phyloP scores from a whole-genome alignment of 2,888 invertebrate species.

The Falcaria lacertinaria region DNA sequence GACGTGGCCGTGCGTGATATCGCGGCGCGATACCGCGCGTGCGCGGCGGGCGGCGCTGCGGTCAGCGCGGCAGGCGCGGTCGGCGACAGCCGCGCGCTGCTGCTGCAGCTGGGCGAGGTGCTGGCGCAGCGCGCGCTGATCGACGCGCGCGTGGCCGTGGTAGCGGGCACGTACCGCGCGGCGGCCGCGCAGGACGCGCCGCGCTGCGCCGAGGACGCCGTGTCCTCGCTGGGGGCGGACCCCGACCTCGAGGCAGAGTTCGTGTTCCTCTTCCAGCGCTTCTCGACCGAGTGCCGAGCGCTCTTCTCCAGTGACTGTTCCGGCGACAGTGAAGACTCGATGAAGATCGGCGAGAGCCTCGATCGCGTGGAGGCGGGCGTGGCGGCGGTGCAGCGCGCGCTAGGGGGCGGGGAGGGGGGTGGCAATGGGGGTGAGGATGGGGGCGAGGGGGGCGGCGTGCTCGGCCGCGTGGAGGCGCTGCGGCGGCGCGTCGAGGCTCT shows the following conservation, averaged over 20 bases:
- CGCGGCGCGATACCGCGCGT: conserved; percentile 83
- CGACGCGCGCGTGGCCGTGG: conserved; percentile 86
- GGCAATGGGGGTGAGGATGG: conserved; percentile 53
- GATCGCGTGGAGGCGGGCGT: conserved; percentile 72
- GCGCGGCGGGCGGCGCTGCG: conserved; percentile 49
- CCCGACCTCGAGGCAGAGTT: conserved; percentile 83
- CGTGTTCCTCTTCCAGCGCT: conserved; percentile 82
- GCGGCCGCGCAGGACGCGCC: conserved; percentile 23
- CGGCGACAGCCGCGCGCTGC: conserved; percentile 40
- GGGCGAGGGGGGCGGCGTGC: conserved; percentile 23
- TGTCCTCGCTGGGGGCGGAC: conserved; percentile 75
- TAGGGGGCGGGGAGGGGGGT: conserved; percentile 48
- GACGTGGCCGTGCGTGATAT: conserved; percentile 84
- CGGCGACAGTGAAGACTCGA: conserved; percentile 78
- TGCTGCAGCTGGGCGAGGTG: conserved; percentile 41
- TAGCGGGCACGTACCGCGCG: conserved; percentile 79
- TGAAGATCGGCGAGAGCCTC: conserved; percentile 77
- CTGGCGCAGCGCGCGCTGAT: conserved; percentile 72
- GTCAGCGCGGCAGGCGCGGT: conserved; percentile 54
- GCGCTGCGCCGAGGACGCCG: conserved; percentile 54
- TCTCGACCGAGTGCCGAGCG: conserved; percentile 81
- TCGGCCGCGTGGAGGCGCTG: conserved; percentile 63
- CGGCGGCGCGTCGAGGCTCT: conserved; percentile 71
- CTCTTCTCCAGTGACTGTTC: conserved; percentile 79
- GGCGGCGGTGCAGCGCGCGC: conserved; percentile 57